Conservation (phyloP, 2,888 invertebrate genomes). For the Amitus sp. region DNA sequence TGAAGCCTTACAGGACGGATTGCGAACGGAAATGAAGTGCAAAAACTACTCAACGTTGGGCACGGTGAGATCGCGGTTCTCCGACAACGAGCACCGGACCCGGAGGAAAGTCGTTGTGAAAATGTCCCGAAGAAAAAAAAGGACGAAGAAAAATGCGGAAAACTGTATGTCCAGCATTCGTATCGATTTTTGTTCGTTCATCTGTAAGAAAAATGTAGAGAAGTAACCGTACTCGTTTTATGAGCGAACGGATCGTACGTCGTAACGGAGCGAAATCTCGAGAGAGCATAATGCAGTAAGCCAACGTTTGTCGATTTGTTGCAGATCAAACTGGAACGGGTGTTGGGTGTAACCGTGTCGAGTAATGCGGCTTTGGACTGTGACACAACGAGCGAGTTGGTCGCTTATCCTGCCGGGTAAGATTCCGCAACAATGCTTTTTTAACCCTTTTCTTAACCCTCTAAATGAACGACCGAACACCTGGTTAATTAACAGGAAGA, state of each 20-base stretch:
- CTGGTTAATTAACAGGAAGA: neutral
- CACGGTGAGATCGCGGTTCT: constrained; percentile 43
- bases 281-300: constrained; percentile 12
- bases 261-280: neutral
- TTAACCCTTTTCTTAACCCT: constrained; percentile 2
- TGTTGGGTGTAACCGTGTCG: constrained; percentile 93
- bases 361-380: constrained; percentile 92
- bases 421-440: constrained; percentile 59
- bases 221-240: too few species aligned
- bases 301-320: constrained; percentile 58
- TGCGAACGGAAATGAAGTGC: constrained; percentile 4
- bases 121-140: constrained; percentile 49
- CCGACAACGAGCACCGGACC: constrained; percentile 52
- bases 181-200: too few species aligned
- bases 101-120: constrained; percentile 57
- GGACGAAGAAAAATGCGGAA: too few species aligned
- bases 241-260: too few species aligned
- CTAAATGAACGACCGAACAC: neutral
- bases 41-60: constrained; percentile 43
- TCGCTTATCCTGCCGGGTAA: constrained; percentile 98
- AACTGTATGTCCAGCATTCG: too few species aligned
- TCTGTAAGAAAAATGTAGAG: too few species aligned
- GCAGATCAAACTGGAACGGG: constrained; percentile 94
- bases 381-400: constrained; percentile 85
- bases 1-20: too few species aligned